Base-by-base conservation (phyloP, 1,140 invertebrate genomes). In the Rhynchophorus ferrugineus region DNA sequence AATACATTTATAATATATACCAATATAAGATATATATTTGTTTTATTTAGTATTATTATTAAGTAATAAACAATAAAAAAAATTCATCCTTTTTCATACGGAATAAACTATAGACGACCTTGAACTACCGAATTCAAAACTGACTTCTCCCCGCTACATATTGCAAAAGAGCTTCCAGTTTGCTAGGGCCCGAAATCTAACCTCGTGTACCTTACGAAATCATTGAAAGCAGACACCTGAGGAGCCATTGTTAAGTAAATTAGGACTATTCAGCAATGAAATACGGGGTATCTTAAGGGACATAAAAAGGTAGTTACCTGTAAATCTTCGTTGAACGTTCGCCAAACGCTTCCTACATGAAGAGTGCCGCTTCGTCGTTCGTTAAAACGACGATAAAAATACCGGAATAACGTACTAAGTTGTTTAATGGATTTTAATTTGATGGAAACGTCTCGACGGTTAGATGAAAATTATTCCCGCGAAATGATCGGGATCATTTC, bases 241-340 rank as follows among this genome's bases (percentile, higher is more conserved):
- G 29, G 49, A 29, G 49, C 49, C 37, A 36, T 52, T 52, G 49
- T 52, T 52, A 52, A 34, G 49, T 44, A 52, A 52, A 52, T 52
- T 52, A 45, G 43, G 38, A 19, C 49, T 45, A 52, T 52, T 52
- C 49, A 52, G 20, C 34, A 29, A 41, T 45, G 49, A 45, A 52
- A 52, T 52, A 44, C 49, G 34, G 34, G 42, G 49, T 52, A 42
- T 52, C 42, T 52, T 45, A 36, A 24, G 43, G 49, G 33, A 50
- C 22, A 22, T 50, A 50, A 50, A 50, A 50, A 35, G 33, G 13
- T 20, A 44, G 49, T 52, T 52, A 52, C 49, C 49, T 44, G 49
- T 45, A 52, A 52, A 52, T 52, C 49, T 52, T 52, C 34, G 36
- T 44, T 52, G 36, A 50, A 5, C 5, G 24, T 11, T 6, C 5